Percentiles rank a stretch among this genome's conserved stretches.
These are phyloP conservation scores for Rhabdornis inornatus DNA, from an alignment of 2,113 vertebrate genomes.

Conservation along the genomic window DNA sequence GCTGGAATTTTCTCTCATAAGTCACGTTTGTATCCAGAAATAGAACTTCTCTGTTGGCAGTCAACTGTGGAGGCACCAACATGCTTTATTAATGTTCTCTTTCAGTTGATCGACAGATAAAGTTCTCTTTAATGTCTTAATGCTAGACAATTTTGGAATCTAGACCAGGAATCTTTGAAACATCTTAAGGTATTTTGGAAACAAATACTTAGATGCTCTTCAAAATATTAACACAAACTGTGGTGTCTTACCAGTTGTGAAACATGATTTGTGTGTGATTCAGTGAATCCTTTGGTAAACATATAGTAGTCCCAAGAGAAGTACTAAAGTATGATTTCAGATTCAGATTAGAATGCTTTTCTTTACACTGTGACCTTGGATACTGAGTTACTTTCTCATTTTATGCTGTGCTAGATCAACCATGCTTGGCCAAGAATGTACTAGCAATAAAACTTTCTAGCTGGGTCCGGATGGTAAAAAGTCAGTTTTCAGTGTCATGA, in stretches of 20 bases:
- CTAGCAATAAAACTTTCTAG: neutral
- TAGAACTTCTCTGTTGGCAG: neutral
- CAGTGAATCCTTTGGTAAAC: neutral
- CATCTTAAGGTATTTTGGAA: neutral
- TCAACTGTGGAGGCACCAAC: neutral
- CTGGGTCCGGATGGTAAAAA: neutral
- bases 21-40: neutral
- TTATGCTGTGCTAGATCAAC: neutral
- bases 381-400: neutral
- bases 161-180: neutral
- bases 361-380: neutral
- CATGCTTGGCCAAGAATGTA: neutral
- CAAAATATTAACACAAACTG: neutral
- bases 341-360: neutral
- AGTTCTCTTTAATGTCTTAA: neutral
- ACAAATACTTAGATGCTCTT: neutral
- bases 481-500: neutral
- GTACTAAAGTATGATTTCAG: neutral
- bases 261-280: neutral
- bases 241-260: neutral
- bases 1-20: neutral
- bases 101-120: neutral
- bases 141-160: neutral
- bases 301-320: neutral
- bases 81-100: neutral